Evolutionary conservation across 2,888 invertebrate genomes (phyloP), one percentile per base, ranked within the genome.

Genomic region (Urechis unicinctus): DNA sequence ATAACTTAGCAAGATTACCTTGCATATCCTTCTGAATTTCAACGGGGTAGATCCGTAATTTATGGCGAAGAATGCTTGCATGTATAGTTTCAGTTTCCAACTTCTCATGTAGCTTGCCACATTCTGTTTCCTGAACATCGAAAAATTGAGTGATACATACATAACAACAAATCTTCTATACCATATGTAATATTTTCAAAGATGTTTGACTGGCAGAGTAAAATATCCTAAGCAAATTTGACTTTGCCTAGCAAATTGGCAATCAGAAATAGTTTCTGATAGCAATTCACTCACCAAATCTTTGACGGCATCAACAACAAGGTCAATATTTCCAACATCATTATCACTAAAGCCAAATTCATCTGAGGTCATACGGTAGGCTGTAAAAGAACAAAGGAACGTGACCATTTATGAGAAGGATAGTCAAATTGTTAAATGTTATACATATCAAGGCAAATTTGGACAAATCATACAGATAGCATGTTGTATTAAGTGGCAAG

Each of bases 61-160:
- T 69, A 53, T 75, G 71, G 44, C 77, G 61, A 29, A 74, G 59
- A 42, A 77, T 66, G 61, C 76, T 77, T 42, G 73, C 69, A 55
- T 71, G 66, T 26, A 77, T 77, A 6, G 74, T 76, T 56, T 77
- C 74, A 36, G 71, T 73, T 61, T 77, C 77, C 42, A 74, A 61
- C 55, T 67, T 63, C 28, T 75, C 73, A 65, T 72, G 73, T 24
- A 69, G 61, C 24, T 60, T 59, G 25, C 60, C 58, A 49, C 74
- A 59, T 53, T 72, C 68, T 13, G n/a, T 17, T 31, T 51, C 47
- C 52, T 58, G 26, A 28, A 42, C n/a, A 17, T 54, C 22, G 24
- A 41, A 36, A 1, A 25, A n/a, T n/a, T n/a, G n/a, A n/a, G n/a
- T n/a, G n/a, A n/a, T n/a, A n/a, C n/a, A n/a, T n/a, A n/a, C n/a